Percentiles rank a stretch among this genome's conserved stretches.
phyloP scores from a whole-genome alignment of 1,140 invertebrate species.

The Akabosia matsudoensis region DNA sequence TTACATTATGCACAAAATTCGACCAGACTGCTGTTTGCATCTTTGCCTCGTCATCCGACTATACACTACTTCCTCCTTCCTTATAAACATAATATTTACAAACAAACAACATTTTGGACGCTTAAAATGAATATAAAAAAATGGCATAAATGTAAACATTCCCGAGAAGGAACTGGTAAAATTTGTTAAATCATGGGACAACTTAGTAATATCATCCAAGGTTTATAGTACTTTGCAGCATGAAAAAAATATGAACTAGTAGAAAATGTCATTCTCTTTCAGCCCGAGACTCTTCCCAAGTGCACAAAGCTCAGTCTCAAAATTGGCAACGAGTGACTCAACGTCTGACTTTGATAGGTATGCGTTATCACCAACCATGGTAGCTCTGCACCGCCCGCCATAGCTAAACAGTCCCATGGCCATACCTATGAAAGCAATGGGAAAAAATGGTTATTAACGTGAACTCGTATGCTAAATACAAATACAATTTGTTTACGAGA shows the following conservation, averaged over 20 bases:
- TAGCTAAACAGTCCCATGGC: slow-evolving; percentile 40
- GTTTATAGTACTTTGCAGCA: background rate
- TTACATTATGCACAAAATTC: no score
- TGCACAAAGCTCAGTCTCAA: slow-evolving; percentile 36
- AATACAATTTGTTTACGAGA: no score
- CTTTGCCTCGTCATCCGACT: no score
- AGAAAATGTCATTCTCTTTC: slow-evolving; percentile 28
- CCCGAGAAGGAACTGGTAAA: background rate
- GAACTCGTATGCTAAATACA: no score
- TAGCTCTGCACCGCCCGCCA: slow-evolving; percentile 26
- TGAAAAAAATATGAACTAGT: background rate
- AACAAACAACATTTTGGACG: background rate
- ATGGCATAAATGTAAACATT: background rate
- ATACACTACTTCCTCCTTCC: background rate
- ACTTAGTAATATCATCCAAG: background rate
- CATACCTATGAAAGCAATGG: slow-evolving; percentile 29
- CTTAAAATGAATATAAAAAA: no score
- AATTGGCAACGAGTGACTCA: slow-evolving; percentile 25
- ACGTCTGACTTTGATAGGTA: slow-evolving; percentile 32
- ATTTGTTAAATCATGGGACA: background rate
- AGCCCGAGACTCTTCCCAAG: slow-evolving; percentile 28
- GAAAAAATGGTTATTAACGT: background rate
- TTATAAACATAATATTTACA: background rate
- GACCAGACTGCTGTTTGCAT: no score
- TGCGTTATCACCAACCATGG: slow-evolving; percentile 37